These are phyloP conservation scores for Hydriomena furcata DNA, from an alignment of 2,888 invertebrate genomes.

Conservation along the genomic window DNA sequence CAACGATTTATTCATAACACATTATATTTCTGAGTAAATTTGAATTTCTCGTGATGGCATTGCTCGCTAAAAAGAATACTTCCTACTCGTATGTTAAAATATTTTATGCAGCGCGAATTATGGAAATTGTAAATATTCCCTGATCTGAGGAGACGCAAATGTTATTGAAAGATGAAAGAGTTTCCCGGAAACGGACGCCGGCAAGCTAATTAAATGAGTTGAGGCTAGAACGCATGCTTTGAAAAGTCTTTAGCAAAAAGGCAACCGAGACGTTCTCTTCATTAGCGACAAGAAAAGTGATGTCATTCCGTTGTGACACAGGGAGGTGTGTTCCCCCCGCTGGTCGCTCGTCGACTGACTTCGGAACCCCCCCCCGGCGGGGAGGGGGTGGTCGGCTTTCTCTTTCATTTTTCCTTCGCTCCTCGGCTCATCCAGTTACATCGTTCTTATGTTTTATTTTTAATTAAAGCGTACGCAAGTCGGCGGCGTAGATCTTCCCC, in stretches of 20 bases:
- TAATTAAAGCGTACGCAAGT: conserved; percentile 84
- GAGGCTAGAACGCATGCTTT: conserved; percentile 51
- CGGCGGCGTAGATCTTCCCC: conserved; percentile 80
- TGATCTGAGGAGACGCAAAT: conserved; percentile 37
- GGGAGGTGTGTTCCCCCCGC: conserved; percentile 71
- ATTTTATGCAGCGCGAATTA: conserved; percentile 48
- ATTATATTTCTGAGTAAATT: too few species aligned
- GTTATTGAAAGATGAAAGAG: conserved; percentile 27
- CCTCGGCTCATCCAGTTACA: conserved; percentile 84
- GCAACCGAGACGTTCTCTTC: conserved; percentile 77
- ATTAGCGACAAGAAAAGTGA: conserved; percentile 83
- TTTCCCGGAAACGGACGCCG: conserved; percentile 29
- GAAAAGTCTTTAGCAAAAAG: conserved; percentile 62
- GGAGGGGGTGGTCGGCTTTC: conserved; percentile 78
- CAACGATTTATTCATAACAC: too few species aligned
- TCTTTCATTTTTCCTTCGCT: conserved; percentile 84
- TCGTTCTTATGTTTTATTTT: conserved; percentile 84
- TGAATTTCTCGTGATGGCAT: not conserved
- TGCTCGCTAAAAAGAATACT: too few species aligned
- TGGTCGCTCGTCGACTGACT: conserved; percentile 76
- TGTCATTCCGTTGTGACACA: conserved; percentile 78
- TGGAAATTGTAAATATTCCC: conserved; percentile 47
- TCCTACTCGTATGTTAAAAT: not conserved
- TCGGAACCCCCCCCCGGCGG: conserved; percentile 53
- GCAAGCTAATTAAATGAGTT: conserved; percentile 55